A percentile compares a stretch with the other conserved stretches of the same genome.
Conservation (phyloP, 2,113 vertebrate species). For the Pongo abelii region DNA sequence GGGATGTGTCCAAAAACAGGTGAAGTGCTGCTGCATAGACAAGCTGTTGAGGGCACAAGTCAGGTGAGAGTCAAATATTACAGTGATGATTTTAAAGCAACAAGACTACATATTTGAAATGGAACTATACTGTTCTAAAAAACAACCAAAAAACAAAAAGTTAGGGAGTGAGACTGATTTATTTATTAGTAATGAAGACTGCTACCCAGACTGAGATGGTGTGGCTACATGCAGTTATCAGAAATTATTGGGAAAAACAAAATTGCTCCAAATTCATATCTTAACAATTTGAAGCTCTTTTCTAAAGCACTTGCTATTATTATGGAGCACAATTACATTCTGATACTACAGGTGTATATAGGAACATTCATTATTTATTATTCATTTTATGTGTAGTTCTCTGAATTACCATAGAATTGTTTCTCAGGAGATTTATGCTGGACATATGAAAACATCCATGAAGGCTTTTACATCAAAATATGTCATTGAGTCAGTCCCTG, state of each 20-base stretch:
- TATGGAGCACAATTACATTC: constrained; percentile 21
- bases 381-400: neutral
- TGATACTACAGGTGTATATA: neutral
- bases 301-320: neutral
- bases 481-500: neutral
- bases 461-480: neutral
- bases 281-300: neutral
- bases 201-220: neutral
- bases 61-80: neutral
- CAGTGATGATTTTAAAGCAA: neutral
- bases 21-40: neutral
- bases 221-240: neutral
- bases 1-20: neutral
- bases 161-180: neutral
- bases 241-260: neutral
- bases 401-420: constrained; percentile 49
- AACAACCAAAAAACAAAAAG: neutral
- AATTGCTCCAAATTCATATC: neutral
- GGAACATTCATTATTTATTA: neutral
- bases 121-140: neutral
- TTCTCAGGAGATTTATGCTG: neutral
- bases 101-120: neutral
- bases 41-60: neutral
- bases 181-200: neutral
- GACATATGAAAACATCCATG: neutral